phyloP scores from a whole-genome alignment of 1,140 invertebrate genomes.

The Pomacea maculata region DNA sequence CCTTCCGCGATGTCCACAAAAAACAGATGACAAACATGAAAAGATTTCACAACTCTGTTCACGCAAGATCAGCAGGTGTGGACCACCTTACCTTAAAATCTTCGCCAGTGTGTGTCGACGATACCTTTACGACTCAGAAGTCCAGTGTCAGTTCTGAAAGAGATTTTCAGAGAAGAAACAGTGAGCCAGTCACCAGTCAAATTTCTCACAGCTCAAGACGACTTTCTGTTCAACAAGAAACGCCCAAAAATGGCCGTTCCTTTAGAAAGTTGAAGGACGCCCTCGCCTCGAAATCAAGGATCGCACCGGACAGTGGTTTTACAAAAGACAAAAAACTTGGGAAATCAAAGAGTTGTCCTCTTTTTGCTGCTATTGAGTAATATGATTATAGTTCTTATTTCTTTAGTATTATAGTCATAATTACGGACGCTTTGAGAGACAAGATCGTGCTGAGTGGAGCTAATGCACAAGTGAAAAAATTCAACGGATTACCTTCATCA shows the following conservation, averaged over 20 bases:
- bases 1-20: slow-evolving; percentile 2
- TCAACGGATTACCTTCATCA: too few species aligned
- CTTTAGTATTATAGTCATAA: too few species aligned
- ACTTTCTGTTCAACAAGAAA: slow-evolving; percentile 9
- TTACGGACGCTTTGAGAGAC: too few species aligned
- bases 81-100: neutral
- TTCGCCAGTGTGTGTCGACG: neutral
- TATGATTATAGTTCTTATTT: neutral
- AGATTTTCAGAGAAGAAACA: neutral
- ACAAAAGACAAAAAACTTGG: neutral
- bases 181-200: too few species aligned
- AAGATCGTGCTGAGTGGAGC: too few species aligned
- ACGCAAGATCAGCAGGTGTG: neutral
- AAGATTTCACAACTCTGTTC: slow-evolving; percentile 13
- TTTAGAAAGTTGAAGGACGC: slow-evolving; percentile 21
- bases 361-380: neutral
- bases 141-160: neutral
- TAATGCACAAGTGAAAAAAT: too few species aligned
- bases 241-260: slow-evolving; percentile 15
- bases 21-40: slow-evolving; percentile 12
- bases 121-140: neutral
- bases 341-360: neutral
- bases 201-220: neutral
- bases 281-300: neutral
- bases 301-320: neutral